Conservation (phyloP, 1,140 invertebrate species). For the Ooceraea biroi region DNA sequence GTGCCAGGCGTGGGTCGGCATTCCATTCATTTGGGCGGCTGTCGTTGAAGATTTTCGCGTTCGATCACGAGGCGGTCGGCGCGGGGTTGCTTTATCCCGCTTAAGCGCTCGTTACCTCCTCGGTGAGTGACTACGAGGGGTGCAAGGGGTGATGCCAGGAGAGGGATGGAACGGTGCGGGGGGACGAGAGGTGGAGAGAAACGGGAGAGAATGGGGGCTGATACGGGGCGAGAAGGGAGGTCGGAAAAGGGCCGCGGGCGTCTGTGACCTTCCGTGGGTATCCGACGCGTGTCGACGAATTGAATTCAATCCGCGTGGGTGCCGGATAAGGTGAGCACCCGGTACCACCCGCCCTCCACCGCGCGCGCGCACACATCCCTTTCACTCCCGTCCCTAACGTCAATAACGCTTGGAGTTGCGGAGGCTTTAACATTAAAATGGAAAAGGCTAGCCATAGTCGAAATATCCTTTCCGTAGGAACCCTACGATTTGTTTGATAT, state of each 20-base stretch:
- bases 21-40: conserved; percentile 81
- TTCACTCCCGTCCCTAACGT: conserved; percentile 15
- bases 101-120: conserved; percentile 32
- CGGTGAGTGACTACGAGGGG: not conserved
- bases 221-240: not conserved
- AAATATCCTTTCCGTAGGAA: not conserved
- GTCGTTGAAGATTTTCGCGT: conserved; percentile 79
- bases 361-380: not conserved
- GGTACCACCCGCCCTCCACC: conserved; percentile 44
- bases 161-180: conserved; percentile 8
- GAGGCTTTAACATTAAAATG: conserved; percentile 58
- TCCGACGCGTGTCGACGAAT: conserved; percentile 61
- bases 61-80: conserved; percentile 71
- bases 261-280: conserved; percentile 67
- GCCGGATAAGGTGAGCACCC: conserved; percentile 68
- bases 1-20: conserved; percentile 79
- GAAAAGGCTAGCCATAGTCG: not conserved
- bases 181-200: not conserved
- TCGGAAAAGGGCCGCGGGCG: conserved; percentile 50
- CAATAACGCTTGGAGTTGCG: conserved; percentile 30
- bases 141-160: not conserved
- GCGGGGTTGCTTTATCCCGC: conserved; percentile 62
- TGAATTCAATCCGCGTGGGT: conserved; percentile 71
- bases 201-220: conserved; percentile 4
- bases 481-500: conserved; percentile 19